Base-by-base conservation (phyloP, 2,797 vertebrate species). In the Macropodus opercularis region DNA sequence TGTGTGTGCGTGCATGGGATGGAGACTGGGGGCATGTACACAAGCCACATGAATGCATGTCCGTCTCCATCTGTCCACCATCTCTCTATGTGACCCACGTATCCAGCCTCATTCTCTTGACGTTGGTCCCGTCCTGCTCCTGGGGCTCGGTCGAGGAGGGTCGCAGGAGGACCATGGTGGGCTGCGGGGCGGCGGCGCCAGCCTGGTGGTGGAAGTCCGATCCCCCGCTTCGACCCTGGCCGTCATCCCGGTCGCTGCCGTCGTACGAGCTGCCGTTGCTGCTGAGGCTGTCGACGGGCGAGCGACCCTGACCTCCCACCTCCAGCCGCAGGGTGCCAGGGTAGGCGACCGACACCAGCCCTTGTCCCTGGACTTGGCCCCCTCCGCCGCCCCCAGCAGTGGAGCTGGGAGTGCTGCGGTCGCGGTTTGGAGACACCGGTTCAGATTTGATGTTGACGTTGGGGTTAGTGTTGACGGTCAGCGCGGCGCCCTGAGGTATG, bases 401-500 rank as follows among this genome's bases (percentile, higher is more conserved):
- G 72, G 94, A 90, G 83, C 90, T 91, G 64, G 96, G 94, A 0
- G 96, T 96, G 91, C 91, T 94, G 75, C 95, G 93, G 67, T 98
- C 96, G 0, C 95, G 95, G 85, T 94, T 96, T 2, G 97, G 97
- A 0, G 97, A 98, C 63, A 97, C 91, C 0, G 97, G 97, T 72
- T 98, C 97, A 0, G 95, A 96, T 89, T 98, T 98, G 91, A 98
- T 97, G 93, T 92, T 95, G 91, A 98, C 74, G 84, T 95, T 92
- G 61, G 94, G 94, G 88, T 95, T 95, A 52, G 96, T 97, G 93
- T 95, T 96, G 88, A 98, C 93, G 0, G 94, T 96, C 90, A 97
- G 89, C 1, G 94, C 93, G 51, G 94, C 82, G 75, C 93, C 90
- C 26, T 96, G 95, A 69, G 95, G 88, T 49, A 97, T 84, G 59